phyloP scores from a whole-genome alignment of 2,888 invertebrate species.

The Phymatocera aterrima region DNA sequence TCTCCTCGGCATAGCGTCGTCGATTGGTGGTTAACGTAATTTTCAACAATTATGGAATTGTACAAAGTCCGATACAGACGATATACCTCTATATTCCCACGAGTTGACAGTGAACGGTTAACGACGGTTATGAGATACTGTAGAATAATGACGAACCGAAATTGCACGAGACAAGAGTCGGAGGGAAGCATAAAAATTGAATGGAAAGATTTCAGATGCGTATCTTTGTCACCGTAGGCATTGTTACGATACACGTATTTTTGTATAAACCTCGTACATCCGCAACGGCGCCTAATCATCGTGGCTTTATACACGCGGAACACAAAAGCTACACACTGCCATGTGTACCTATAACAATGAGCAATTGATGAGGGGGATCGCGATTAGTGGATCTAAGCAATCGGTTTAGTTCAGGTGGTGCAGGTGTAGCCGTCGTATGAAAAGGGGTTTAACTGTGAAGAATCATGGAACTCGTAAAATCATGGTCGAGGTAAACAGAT shows the following conservation, averaged over 20 bases:
- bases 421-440: neutral
- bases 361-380: neutral
- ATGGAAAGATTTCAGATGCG: too few relatives aligned
- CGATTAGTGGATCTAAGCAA: conserved; percentile 27
- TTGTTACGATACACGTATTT: neutral
- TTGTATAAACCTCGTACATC: neutral
- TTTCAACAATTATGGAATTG: too few relatives aligned
- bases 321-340: neutral
- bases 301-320: too few relatives aligned
- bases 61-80: too few relatives aligned
- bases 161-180: neutral
- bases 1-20: too few relatives aligned
- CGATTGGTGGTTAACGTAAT: too few relatives aligned
- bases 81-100: too few relatives aligned
- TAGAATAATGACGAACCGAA: too few relatives aligned
- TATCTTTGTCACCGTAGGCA: neutral
- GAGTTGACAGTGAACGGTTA: too few relatives aligned
- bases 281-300: neutral
- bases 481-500: neutral
- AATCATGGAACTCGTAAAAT: too few relatives aligned
- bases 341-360: neutral
- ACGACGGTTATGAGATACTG: too few relatives aligned
- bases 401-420: neutral
- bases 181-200: neutral
- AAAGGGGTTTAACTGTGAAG: too few relatives aligned